Conservation (phyloP, 92 coral and sea anemone species). For the Heliopora coerulea region DNA sequence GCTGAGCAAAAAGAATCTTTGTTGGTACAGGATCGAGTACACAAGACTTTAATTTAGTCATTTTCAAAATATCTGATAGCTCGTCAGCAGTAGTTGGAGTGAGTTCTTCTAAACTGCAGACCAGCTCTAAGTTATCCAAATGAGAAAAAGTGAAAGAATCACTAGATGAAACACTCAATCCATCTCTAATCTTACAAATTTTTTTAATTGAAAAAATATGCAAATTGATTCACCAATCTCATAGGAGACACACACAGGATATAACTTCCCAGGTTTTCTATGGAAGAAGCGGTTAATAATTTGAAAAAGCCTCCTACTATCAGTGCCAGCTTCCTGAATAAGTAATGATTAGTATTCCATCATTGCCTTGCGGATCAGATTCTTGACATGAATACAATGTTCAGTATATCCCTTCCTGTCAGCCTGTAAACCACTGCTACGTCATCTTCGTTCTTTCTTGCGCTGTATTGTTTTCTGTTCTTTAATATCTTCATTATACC, state of each 20-base stretch:
- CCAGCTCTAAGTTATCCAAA: constrained; percentile 3
- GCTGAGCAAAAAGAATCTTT: constrained; percentile 40
- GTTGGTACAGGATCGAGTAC: constrained; percentile 58
- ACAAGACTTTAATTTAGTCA: constrained; percentile 49
- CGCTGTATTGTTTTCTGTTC: not conserved
- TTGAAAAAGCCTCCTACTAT: constrained; percentile 37
- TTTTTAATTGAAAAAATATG: constrained; percentile 47
- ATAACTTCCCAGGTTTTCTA: constrained; percentile 46
- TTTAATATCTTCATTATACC: not conserved
- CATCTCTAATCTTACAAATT: constrained; percentile 18
- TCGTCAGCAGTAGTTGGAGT: constrained; percentile 47
- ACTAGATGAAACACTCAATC: not conserved
- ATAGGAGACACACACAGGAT: constrained; percentile 35
- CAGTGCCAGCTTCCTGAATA: constrained; percentile 42
- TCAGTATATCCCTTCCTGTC: constrained; percentile 20
- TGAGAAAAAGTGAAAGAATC: constrained; percentile 2
- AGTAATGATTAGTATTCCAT: constrained; percentile 39
- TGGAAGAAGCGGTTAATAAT: constrained; percentile 36
- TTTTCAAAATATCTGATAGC: constrained; percentile 55
- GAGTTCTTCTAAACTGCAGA: not conserved
- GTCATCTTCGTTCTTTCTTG: constrained; percentile 7
- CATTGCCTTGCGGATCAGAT: constrained; percentile 44
- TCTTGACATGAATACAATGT: constrained; percentile 40
- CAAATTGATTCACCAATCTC: constrained; percentile 48
- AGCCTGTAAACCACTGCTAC: not conserved